Conservation (phyloP, 2,113 vertebrate species). For the Cyanistes caeruleus region DNA sequence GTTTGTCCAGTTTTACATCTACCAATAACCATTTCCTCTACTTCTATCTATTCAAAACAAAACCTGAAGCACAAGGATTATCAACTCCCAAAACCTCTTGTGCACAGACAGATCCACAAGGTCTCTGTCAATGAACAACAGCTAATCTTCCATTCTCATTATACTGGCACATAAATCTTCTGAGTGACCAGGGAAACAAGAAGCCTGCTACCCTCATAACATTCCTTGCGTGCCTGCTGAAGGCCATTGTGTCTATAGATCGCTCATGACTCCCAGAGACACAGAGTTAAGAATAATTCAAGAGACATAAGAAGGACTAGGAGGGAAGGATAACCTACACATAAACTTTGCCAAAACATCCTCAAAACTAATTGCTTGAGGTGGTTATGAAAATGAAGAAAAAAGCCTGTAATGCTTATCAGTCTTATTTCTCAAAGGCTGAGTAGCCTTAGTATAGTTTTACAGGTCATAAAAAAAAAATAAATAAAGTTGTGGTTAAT, state of each 20-base stretch:
- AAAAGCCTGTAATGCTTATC: background rate
- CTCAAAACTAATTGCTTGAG: background rate
- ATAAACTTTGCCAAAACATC: background rate
- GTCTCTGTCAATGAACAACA: background rate
- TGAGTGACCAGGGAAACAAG: background rate
- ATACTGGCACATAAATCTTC: conserved; percentile 33
- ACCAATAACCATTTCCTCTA: background rate
- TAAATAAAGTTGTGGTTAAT: background rate
- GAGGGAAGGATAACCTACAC: background rate
- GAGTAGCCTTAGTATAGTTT: background rate
- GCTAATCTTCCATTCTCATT: conserved; percentile 25
- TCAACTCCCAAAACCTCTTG: background rate
- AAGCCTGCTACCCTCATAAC: conserved; percentile 26
- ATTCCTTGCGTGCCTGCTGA: conserved; percentile 15
- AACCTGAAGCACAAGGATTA: conserved; percentile 8
- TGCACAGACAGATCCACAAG: background rate
- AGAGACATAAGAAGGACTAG: background rate
- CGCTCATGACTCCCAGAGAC: background rate
- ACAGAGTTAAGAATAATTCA: background rate
- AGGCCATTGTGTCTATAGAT: background rate
- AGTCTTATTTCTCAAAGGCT: background rate
- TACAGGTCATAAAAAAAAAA: fast-evolving
- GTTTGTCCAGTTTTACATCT: background rate
- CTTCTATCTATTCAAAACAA: conserved; percentile 3
- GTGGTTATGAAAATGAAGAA: background rate